phyloP scores from a whole-genome alignment of 2,797 vertebrate species.

The Spinus olivaceus region DNA sequence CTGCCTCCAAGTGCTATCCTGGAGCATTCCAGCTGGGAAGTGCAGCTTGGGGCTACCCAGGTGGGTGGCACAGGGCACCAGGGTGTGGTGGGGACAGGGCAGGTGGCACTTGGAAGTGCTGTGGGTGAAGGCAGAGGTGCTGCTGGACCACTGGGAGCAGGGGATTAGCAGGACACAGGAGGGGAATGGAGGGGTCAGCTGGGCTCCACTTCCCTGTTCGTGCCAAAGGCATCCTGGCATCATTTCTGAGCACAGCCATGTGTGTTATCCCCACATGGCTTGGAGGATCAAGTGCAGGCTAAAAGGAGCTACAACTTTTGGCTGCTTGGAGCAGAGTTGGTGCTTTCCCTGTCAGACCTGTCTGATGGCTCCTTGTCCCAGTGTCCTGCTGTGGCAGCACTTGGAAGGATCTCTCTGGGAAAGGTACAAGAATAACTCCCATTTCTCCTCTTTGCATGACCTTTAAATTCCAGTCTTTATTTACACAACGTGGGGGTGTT shows the following conservation, averaged over 20 bases:
- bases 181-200: background rate
- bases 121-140: accelerated
- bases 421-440: background rate
- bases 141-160: background rate
- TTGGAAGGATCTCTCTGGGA: background rate
- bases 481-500: background rate
- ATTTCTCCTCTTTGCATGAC: background rate
- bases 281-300: background rate
- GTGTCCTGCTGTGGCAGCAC: background rate
- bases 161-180: accelerated
- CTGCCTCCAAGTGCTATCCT: background rate
- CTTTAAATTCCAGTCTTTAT: background rate
- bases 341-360: background rate
- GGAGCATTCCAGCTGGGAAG: background rate
- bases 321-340: background rate
- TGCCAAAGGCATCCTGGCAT: background rate
- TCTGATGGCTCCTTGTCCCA: background rate
- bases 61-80: background rate
- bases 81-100: background rate
- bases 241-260: accelerated
- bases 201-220: background rate
- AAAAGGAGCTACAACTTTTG: background rate
- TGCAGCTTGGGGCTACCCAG: background rate
- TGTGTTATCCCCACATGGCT: background rate
- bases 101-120: background rate